These are phyloP conservation scores for Chromobotia macracanthus DNA, from an alignment of 2,797 vertebrate species.

Conservation along the genomic window DNA sequence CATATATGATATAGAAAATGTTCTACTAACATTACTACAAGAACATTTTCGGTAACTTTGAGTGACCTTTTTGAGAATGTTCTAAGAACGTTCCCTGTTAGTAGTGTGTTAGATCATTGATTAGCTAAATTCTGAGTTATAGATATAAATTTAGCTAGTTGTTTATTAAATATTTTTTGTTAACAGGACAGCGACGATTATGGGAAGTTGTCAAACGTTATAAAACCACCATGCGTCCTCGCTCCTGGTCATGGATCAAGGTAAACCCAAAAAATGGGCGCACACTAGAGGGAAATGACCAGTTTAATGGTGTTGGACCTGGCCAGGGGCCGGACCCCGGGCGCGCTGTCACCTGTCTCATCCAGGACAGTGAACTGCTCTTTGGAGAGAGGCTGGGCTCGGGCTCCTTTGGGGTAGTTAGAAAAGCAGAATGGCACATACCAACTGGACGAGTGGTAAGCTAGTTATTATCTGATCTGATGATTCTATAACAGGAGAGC, in stretches of 20 bases:
- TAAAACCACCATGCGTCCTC: constrained; percentile 70
- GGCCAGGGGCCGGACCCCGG: constrained; percentile 58
- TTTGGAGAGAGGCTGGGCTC: constrained; percentile 84
- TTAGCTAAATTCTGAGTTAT: neutral
- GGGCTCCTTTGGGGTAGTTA: constrained; percentile 88
- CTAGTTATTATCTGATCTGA: neutral
- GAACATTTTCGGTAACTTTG: no score
- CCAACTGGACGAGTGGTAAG: constrained; percentile 80
- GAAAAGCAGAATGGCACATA: constrained; percentile 82
- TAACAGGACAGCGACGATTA: constrained; percentile 82
- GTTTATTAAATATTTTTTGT: constrained; percentile 5
- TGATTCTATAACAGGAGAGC: neutral
- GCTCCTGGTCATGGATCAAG: constrained; percentile 79
- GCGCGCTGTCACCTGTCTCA: constrained; percentile 80
- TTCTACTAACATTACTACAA: no score
- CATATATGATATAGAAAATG: no score
- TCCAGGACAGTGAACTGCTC: constrained; percentile 83
- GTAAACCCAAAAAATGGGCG: constrained; percentile 71
- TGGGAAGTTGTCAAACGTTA: constrained; percentile 79
- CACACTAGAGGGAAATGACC: constrained; percentile 69
- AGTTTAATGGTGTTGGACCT: constrained; percentile 36
- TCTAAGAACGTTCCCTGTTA: no score
- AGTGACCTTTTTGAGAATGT: no score
- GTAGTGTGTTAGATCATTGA: neutral
- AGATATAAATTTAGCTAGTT: no score